phyloP scores from a whole-genome alignment of 2,113 vertebrate genomes.

The Aythya baeri region DNA sequence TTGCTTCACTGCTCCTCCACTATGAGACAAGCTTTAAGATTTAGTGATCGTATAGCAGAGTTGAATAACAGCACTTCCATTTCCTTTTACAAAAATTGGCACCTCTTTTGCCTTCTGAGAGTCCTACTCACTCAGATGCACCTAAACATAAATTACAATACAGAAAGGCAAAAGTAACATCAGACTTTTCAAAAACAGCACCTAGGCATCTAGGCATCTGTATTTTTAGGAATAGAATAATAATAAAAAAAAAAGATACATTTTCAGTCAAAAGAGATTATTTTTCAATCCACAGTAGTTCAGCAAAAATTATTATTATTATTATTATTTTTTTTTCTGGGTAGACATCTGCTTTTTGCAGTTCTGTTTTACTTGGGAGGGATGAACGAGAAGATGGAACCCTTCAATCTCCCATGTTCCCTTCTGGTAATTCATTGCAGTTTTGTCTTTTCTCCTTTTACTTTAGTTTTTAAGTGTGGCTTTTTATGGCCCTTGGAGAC shows the following conservation, averaged over 20 bases:
- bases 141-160: not conserved
- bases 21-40: constrained; percentile 73
- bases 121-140: constrained; percentile 9
- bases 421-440: not conserved
- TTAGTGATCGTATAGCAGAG: constrained; percentile 53
- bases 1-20: constrained; percentile 72
- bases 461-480: not conserved
- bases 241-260: not conserved
- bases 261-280: not conserved
- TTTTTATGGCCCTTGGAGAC: not conserved
- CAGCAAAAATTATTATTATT: not conserved
- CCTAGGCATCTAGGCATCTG: not conserved
- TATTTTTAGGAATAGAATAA: not conserved
- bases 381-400: not conserved
- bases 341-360: not conserved
- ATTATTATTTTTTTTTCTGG: not conserved
- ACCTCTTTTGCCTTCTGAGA: constrained; percentile 32
- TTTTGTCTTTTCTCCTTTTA: not conserved
- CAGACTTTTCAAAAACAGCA: not conserved
- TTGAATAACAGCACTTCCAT: constrained; percentile 68
- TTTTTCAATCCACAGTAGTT: not conserved
- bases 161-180: not conserved
- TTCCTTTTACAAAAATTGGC: constrained; percentile 69
- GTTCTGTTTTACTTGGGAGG: not conserved
- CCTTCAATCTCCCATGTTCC: not conserved